phyloP scores from a whole-genome alignment of 2,888 invertebrate genomes.

The Xestoiulus laeticollis region DNA sequence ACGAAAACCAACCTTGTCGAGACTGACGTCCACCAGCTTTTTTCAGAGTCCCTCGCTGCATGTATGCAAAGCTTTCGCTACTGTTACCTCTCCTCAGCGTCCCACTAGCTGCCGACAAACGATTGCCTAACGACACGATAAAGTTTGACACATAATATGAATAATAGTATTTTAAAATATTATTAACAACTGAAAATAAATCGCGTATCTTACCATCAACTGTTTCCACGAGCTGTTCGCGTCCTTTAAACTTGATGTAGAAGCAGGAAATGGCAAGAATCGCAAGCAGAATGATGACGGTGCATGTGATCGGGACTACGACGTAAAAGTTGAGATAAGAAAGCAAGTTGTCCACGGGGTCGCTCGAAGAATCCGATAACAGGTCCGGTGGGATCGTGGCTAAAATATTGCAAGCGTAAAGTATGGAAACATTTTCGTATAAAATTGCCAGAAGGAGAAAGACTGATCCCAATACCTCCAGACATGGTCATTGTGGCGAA shows the following conservation, averaged over 20 bases:
- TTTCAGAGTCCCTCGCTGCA: slow-evolving; percentile 49
- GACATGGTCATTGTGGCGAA: slow-evolving; percentile 51
- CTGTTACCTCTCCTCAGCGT: slow-evolving; percentile 39
- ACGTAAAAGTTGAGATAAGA: slow-evolving; percentile 51
- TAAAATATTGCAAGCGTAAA: slow-evolving; percentile 15
- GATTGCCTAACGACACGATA: neutral
- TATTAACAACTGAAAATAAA: neutral
- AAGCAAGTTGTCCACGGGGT: slow-evolving; percentile 47
- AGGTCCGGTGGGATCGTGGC: slow-evolving; percentile 53
- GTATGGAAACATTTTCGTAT: neutral
- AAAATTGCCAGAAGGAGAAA: neutral
- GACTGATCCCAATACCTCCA: slow-evolving; percentile 42
- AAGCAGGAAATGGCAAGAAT: slow-evolving; percentile 52
- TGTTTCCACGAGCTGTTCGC: neutral
- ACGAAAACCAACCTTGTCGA: neutral
- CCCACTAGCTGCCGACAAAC: neutral
- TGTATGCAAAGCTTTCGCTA: slow-evolving; percentile 49
- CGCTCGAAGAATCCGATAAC: slow-evolving; percentile 41
- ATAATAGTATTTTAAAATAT: neutral
- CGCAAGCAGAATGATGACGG: slow-evolving; percentile 46
- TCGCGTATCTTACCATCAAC: neutral
- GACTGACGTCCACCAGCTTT: neutral
- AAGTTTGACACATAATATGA: neutral
- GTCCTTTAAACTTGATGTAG: slow-evolving; percentile 51
- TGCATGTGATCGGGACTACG: slow-evolving; percentile 47